These are phyloP conservation scores for Orchestes rusci DNA, from an alignment of 2,888 invertebrate species.

Conservation along the genomic window DNA sequence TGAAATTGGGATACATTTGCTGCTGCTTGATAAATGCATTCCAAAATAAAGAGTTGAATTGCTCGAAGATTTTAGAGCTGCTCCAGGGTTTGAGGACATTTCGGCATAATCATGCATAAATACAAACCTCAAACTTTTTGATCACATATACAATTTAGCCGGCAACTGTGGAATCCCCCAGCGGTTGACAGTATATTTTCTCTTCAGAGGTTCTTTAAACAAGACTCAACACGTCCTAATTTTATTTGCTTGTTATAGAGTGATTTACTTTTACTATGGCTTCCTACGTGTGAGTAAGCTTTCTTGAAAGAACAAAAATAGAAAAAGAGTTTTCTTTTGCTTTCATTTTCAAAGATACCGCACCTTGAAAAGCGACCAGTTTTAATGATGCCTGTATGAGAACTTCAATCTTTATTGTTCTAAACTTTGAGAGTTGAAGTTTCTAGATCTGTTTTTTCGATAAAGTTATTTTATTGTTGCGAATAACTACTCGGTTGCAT, in stretches of 20 bases:
- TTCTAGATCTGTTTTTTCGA: too few relatives aligned
- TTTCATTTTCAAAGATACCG: slow-evolving; percentile 5
- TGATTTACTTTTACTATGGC: slow-evolving; percentile 11
- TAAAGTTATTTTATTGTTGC: too few relatives aligned
- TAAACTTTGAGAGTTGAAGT: too few relatives aligned
- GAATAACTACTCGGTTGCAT: too few relatives aligned
- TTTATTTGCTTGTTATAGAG: slow-evolving; percentile 15
- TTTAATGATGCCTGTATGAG: slow-evolving; percentile 3
- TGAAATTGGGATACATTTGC: background rate
- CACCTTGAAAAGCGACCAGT: slow-evolving; percentile 1
- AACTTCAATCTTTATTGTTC: slow-evolving; percentile 4
- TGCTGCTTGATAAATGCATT: slow-evolving; percentile 3
- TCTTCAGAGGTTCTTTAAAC: slow-evolving; percentile 9
- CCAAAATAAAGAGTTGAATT: slow-evolving; percentile 9
- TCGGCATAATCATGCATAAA: too few relatives aligned
- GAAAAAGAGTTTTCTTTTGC: slow-evolving; percentile 6
- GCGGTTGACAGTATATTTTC: slow-evolving; percentile 13
- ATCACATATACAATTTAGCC: slow-evolving; percentile 15
- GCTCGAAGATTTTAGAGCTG: too few relatives aligned
- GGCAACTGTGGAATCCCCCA: slow-evolving; percentile 6
- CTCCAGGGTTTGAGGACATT: too few relatives aligned
- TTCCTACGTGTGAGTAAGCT: slow-evolving; percentile 12
- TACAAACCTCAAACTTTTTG: slow-evolving; percentile 14
- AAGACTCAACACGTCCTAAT: slow-evolving; percentile 13
- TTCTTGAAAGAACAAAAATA: slow-evolving; percentile 3